Evolutionary conservation across 1,140 invertebrate species (phyloP), one percentile per base, ranked within the genome.

Genomic region (Drosophila gunungcola): DNA sequence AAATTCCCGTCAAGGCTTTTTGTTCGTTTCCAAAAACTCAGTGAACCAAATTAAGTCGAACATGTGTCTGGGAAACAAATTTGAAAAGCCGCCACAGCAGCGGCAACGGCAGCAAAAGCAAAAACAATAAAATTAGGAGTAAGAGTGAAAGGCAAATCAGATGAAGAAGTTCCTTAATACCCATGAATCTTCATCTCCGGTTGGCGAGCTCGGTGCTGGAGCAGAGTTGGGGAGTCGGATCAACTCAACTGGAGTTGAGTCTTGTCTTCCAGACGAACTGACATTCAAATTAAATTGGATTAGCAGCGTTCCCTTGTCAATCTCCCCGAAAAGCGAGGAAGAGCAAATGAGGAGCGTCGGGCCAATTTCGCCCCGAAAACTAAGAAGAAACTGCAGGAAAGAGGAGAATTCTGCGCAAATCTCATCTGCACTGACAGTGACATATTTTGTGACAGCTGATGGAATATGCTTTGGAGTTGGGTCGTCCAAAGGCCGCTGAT

Each of bases 271-370:
- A 91, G 84, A 91, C 84, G 89, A 91, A 89, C 89, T 91, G 89
- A 80, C 89, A 91, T 85, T 89, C 90, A 91, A 91, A 88, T 91
- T 91, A 91, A 91, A 91, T 91, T 91, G 89, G 89, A 91, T 91
- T 91, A 91, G 89, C 84, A 75, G 72, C 80, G 89, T 90, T 91
- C 89, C 88, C 88, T 85, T 91, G 84, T 91, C 84, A 91, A 89
- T 91, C 88, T 91, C 41, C 46, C 64, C 77, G 27, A 78, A 81
- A 81, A 74, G 60, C 52, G 73, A 41, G 16, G 38, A 54, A n/a
- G 51, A 34, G 60, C 32, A 34, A 58, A 32, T 32, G 29, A 12
- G 21, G 36, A 21, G 45, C 27, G 27, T 11, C 62, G 27, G 41
- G 60, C 39, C 46, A 62, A 69, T 58, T 73, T 49, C 45, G 64